Evolutionary conservation across 2,797 vertebrate species (phyloP), one percentile per base, ranked within the genome.

Genomic region (Molossus molossus): DNA sequence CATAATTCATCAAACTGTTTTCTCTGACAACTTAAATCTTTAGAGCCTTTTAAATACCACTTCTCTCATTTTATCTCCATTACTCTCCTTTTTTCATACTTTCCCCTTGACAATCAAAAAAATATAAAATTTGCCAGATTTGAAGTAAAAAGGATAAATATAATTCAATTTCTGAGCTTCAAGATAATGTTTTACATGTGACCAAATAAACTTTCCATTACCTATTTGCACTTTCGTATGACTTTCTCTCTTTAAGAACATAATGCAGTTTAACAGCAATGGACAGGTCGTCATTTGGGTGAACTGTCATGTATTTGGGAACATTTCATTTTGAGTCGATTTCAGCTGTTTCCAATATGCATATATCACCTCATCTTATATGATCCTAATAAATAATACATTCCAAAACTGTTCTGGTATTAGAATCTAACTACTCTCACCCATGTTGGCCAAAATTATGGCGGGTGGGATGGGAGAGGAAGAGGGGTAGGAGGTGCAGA

Each of bases 1-100:
- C 65, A 64, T 95, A 97, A 93, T 60, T 93, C 86, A 94, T 91
- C 85, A 93, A 96, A 94, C 62, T 94, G 27, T 91, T 95, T 80
- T 94, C 82, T 91, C 84, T 83, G 48, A 84, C 70, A 91, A 88
- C 64, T 92, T 91, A 94, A 95, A 95, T 89, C 67, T 95, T 89
- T 76, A 72, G 57, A 96, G 64, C 55, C 72, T 91, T 93, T 93
- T 95, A 95, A 94, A 96, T 82, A 83, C 53, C 64, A 90, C 29
- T 90, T 58, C 62, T 76, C n/a, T 87, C 37, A 58, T 79, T 88
- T 89, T 75, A 81, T 53, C 37, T 55, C 75, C 64, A 79, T 55
- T 85, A 84, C 72, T 76, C 37, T 92, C n/a, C 58, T 73, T 87
- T 94, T 70, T 70, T 57, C 40, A 91, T 90, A 75, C 65, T 88